A percentile compares a stretch with the other conserved stretches of the same genome.
Conservation (phyloP, 2,113 vertebrate species). For the Myiagra hebetior region DNA sequence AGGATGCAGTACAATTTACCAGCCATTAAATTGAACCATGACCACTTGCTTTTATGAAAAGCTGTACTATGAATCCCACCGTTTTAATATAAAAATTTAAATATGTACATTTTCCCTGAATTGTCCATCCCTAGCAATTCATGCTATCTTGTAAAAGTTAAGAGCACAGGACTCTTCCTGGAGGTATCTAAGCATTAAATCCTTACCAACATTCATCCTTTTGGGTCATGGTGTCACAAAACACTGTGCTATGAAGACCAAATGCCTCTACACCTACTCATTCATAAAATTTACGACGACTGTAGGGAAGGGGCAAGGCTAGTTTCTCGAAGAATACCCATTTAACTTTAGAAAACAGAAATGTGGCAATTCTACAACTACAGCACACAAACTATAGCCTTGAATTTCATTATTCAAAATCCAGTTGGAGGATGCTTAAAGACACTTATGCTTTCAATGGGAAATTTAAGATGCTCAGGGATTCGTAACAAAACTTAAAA, state of each 20-base stretch:
- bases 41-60: slow-evolving; percentile 58
- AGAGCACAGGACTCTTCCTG: not conserved
- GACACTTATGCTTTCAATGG: not conserved
- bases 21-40: not conserved
- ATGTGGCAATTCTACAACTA: not conserved
- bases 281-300: not conserved
- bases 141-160: not conserved
- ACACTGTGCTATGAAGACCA: not conserved
- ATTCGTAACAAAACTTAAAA: not conserved
- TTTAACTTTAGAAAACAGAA: not conserved
- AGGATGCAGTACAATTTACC: slow-evolving; percentile 31
- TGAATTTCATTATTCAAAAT: not conserved
- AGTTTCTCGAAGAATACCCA: not conserved
- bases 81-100: slow-evolving; percentile 44
- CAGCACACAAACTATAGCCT: not conserved
- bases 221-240: not conserved
- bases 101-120: slow-evolving; percentile 50
- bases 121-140: not conserved
- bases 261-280: not conserved
- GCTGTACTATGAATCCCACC: not conserved
- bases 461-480: not conserved
- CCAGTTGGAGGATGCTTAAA: not conserved
- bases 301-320: not conserved
- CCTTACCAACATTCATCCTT: not conserved
- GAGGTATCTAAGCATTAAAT: not conserved